Evolutionary conservation across 2,888 invertebrate species (phyloP), one percentile per base, ranked within the genome.

Genomic region (Nemoura dubitans): DNA sequence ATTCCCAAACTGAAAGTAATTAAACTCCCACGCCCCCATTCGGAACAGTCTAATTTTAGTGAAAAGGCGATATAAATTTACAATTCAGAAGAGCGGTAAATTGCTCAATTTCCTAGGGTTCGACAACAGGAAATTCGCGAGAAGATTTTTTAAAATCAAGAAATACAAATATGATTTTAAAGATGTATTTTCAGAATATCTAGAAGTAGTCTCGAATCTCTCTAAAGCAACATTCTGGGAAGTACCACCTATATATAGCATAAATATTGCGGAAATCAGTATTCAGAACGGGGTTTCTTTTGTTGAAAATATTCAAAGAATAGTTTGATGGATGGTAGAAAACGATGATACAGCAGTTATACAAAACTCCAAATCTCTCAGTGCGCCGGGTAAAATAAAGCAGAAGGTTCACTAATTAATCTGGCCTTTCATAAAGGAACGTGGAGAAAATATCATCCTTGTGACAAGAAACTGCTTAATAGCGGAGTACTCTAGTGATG

Each of bases 251-350:
- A 59, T 59, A 21, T 36, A 36, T 59, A 21, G 14, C 14, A 59
- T 14, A 59, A 59, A 59, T 59, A 59, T 59, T 21, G 59, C 59
- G 59, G 59, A 59, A 59, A 59, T 59, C 59, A 59, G 59, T 59
- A 59, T 59, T 59, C 59, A 59, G 59, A 59, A 14, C 59, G 59
- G 59, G 14, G 21, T 59, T 21, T 59, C 59, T 59, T 59, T 59
- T 59, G 59, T 59, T 59, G 59, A 59, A 59, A 59, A 59, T 59
- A 59, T 59, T 59, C 59, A 59, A 59, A 59, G 59, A 59, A 59
- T 59, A 14, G 59, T 3, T 59, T 59, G 59, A 59, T 59, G 59
- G 59, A 59, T 59, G 16, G 59, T 59, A 21, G 59, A 59, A 59
- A 59, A 21, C 21, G 21, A 59, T 59, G 59, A 59, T 59, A 59